phyloP scores from a whole-genome alignment of 2,888 invertebrate genomes.

The Cecidostiba fungosa region DNA sequence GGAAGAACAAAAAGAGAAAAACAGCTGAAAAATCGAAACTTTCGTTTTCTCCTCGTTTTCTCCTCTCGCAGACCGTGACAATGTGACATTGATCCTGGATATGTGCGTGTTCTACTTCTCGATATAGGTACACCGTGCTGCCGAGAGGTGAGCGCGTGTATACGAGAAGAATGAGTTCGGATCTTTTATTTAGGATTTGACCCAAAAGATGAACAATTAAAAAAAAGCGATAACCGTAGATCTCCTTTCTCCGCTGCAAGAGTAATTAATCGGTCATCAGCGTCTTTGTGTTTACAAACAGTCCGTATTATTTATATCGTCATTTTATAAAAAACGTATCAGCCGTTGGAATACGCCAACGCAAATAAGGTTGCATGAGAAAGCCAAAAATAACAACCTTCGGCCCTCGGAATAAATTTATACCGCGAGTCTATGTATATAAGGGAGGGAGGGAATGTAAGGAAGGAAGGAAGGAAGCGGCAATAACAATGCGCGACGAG shows the following conservation, averaged over 20 bases:
- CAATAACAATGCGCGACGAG: neutral
- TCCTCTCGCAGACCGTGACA: constrained; percentile 51
- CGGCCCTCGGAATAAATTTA: too few relatives aligned
- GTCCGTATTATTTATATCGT: too few relatives aligned
- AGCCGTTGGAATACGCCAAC: too few relatives aligned
- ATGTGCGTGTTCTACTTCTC: neutral
- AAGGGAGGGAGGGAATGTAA: too few relatives aligned
- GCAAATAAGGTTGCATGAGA: too few relatives aligned
- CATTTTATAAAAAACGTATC: too few relatives aligned
- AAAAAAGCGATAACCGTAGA: neutral
- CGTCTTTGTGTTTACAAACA: too few relatives aligned
- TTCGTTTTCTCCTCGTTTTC: constrained; percentile 57
- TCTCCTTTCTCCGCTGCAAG: neutral
- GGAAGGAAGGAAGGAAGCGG: too few relatives aligned
- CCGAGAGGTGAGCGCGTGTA: neutral
- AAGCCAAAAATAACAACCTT: too few relatives aligned
- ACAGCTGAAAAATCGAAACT: constrained; percentile 26
- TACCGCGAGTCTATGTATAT: too few relatives aligned
- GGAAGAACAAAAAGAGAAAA: neutral
- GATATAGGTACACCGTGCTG: neutral
- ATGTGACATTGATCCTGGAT: constrained; percentile 53
- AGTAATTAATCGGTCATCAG: too few relatives aligned
- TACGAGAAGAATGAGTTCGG: too few relatives aligned
- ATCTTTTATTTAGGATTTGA: neutral
- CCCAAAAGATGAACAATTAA: neutral